Percentiles rank a stretch among this genome's conserved stretches.
Conservation (phyloP, 2,113 vertebrate genomes). For the Delphinapterus leucas region DNA sequence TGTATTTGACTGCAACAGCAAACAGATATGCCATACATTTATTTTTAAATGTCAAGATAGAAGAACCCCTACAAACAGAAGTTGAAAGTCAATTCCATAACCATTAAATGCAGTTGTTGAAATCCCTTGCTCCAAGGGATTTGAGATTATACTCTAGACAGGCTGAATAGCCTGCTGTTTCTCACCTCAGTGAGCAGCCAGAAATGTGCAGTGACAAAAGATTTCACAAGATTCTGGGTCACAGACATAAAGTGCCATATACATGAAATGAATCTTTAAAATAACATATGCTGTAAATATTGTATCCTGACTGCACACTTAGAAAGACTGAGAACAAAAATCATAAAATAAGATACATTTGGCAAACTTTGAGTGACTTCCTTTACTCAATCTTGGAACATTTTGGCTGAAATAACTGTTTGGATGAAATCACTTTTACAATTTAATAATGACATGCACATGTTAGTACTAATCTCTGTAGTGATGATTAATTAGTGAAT, state of each 20-base stretch:
- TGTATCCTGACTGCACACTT: not conserved
- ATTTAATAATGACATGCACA: not conserved
- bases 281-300: not conserved
- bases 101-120: not conserved
- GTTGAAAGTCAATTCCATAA: not conserved
- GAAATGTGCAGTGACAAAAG: not conserved
- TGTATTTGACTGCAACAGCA: not conserved
- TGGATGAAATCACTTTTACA: not conserved
- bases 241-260: not conserved
- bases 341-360: not conserved
- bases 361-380: not conserved
- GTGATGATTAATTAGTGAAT: not conserved
- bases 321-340: not conserved
- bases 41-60: not conserved
- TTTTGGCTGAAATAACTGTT: not conserved
- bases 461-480: not conserved
- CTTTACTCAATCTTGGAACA: not conserved
- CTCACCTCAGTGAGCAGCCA: not conserved
- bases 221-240: not conserved
- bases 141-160: not conserved
- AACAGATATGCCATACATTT: not conserved
- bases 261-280: not conserved
- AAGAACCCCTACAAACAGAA: not conserved
- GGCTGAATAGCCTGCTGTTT: not conserved
- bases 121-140: not conserved